Evolutionary conservation across 2,797 vertebrate species (phyloP).

Genomic region (Cynopterus sphinx): DNA sequence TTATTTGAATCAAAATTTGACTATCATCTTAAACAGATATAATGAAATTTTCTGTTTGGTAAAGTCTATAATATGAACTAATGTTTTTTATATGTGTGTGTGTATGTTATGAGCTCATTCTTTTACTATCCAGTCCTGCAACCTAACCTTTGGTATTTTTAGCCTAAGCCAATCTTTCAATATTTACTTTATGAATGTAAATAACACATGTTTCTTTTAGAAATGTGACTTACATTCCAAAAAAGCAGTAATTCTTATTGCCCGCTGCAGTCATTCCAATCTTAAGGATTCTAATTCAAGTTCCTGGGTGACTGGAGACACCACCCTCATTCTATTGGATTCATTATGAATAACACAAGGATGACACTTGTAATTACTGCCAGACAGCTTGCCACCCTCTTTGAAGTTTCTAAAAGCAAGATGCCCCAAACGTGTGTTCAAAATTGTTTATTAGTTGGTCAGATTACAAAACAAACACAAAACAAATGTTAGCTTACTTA

Average conservation of each 20-base stretch:
- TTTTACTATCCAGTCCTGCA: slow-evolving; percentile 27
- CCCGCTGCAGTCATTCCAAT: neutral
- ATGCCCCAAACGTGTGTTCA: neutral
- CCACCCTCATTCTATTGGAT: neutral
- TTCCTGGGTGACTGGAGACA: neutral
- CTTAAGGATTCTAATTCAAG: neutral
- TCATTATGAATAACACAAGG: slow-evolving; percentile 26
- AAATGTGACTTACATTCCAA: slow-evolving; percentile 1
- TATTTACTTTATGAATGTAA: slow-evolving; percentile 61
- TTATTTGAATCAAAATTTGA: slow-evolving; percentile 6
- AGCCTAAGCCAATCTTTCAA: slow-evolving; percentile 39
- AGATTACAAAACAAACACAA: slow-evolving; percentile 58
- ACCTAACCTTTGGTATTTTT: slow-evolving; percentile 39
- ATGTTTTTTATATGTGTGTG: no score
- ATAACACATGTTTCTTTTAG: slow-evolving; percentile 37
- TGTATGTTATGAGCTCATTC: neutral
- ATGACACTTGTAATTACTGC: slow-evolving; percentile 11
- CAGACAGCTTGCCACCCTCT: slow-evolving; percentile 28
- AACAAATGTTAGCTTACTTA: slow-evolving; percentile 32
- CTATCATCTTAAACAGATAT: neutral
- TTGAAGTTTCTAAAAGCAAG: slow-evolving; percentile 50
- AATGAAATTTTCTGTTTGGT: neutral
- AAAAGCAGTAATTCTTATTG: neutral
- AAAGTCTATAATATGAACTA: neutral
- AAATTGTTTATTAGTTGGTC: slow-evolving; percentile 34